Evolutionary conservation across 2,797 vertebrate species (phyloP), one percentile per base, ranked within the genome.

Genomic region (Coreius guichenoti): DNA sequence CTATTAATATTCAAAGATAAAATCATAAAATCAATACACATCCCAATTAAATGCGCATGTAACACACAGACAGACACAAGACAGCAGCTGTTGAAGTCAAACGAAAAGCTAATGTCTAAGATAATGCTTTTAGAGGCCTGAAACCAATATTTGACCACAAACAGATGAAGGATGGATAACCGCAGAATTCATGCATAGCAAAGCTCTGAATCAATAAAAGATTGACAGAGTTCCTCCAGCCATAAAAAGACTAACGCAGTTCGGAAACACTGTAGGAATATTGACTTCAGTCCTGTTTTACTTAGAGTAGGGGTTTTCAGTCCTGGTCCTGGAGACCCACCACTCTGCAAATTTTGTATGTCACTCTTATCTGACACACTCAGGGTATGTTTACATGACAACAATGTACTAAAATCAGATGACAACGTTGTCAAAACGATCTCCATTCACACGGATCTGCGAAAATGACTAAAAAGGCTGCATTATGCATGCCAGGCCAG

Each of bases 1-100:
- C 7, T 17, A 45, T 5, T 36, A 11, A 61, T 5, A 5, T 61
- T 78, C 1, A 63, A 79, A 63, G 6, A 78, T 45, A 26, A 58
- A 77, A 5, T 75, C 73, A 54, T 54, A 54, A 77, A 77, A 58
- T 63, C 36, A 78, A 70, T 77, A 77, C 54, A n/a, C 23, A 77
- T 77, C 14, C 33, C 58, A 58, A 77, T 58, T 39, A n/a, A 13
- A 77, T 56, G 11, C 21, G 12, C 11, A 75, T 14, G 19, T n/a
- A 39, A 56, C 29, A 51, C 26, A 6, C 14, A 78, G 12, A 26
- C 23, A 61, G 12, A 26, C 56, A 45, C 54, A 45, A 17, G 14
- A 16, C 2, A 63, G 58, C n/a, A 45, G 76, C 9, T 78, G 56
- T 17, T 29, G n/a, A 45, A 63, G 36, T 63, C 56, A 78, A 61